phyloP scores from a whole-genome alignment of 2,113 vertebrate genomes.

The Chloropsis cyanopogon region DNA sequence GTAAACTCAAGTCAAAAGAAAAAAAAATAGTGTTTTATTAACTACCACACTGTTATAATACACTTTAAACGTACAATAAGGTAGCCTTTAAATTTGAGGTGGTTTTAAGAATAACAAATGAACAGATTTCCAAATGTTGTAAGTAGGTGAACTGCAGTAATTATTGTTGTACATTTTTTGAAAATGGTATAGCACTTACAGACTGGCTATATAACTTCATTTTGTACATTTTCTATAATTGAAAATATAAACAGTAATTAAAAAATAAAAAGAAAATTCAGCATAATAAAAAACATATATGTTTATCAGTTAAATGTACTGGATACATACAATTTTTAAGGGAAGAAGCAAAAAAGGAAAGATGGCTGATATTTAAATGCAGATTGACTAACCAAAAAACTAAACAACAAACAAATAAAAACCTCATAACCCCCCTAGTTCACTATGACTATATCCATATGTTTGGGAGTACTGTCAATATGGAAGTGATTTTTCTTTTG shows the following conservation, averaged over 20 bases:
- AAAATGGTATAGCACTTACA: constrained; percentile 83
- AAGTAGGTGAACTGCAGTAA: constrained; percentile 82
- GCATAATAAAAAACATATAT: constrained; percentile 85
- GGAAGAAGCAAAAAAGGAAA: constrained; percentile 82
- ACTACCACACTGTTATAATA: constrained; percentile 84
- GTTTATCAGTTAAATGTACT: constrained; percentile 85
- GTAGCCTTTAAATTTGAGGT: constrained; percentile 83
- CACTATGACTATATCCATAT: constrained; percentile 81
- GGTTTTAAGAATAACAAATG: constrained; percentile 81
- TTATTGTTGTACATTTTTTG: constrained; percentile 78
- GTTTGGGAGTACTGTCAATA: constrained; percentile 75
- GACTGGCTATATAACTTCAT: constrained; percentile 82
- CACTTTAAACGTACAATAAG: constrained; percentile 86
- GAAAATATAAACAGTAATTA: constrained; percentile 89
- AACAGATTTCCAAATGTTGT: constrained; percentile 81
- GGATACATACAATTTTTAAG: constrained; percentile 87
- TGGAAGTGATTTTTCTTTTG: constrained; percentile 76
- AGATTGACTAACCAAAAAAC: constrained; percentile 80
- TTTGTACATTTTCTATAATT: constrained; percentile 84
- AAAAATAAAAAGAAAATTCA: constrained; percentile 86
- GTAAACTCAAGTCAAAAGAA: constrained; percentile 77
- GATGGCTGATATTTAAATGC: constrained; percentile 84
- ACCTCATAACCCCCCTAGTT: constrained; percentile 77
- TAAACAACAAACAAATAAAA: constrained; percentile 76
- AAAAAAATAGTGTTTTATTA: constrained; percentile 90